Percentiles rank a stretch among this genome's conserved stretches.
Conservation (phyloP, 2,888 invertebrate genomes). For the Apodemia duryi region DNA sequence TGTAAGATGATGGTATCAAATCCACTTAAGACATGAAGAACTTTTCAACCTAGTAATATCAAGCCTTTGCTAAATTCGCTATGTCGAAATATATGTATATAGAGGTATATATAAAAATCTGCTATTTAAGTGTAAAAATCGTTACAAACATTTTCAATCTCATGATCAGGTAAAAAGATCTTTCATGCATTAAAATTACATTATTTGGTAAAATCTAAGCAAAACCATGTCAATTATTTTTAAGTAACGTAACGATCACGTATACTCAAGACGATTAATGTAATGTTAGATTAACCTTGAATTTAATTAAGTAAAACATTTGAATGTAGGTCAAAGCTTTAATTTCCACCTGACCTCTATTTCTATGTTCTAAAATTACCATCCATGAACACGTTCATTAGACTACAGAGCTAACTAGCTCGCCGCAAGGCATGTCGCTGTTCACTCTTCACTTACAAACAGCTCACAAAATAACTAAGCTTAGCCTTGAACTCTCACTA, state of each 20-base stretch:
- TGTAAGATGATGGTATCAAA: too few relatives aligned
- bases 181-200: too few relatives aligned
- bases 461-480: constrained; percentile 18
- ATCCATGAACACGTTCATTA: constrained; percentile 21
- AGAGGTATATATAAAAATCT: too few relatives aligned
- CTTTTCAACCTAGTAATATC: too few relatives aligned
- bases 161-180: too few relatives aligned
- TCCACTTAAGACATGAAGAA: too few relatives aligned
- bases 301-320: constrained; percentile 6
- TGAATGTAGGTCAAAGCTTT: constrained; percentile 6
- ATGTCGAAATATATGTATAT: too few relatives aligned
- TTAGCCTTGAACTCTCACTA: constrained; percentile 54
- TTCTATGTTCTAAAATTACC: constrained; percentile 23
- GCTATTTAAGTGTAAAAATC: too few relatives aligned
- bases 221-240: neutral
- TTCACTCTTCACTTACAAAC: constrained; percentile 34
- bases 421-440: constrained; percentile 32
- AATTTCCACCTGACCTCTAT: constrained; percentile 16
- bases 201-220: neutral
- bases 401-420: constrained; percentile 20
- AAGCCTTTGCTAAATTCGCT: too few relatives aligned
- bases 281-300: neutral
- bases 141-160: too few relatives aligned
- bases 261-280: neutral
- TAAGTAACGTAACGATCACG: constrained; percentile 4